Conservation (phyloP, 2,888 invertebrate genomes). For the Steinernema scapterisci region DNA sequence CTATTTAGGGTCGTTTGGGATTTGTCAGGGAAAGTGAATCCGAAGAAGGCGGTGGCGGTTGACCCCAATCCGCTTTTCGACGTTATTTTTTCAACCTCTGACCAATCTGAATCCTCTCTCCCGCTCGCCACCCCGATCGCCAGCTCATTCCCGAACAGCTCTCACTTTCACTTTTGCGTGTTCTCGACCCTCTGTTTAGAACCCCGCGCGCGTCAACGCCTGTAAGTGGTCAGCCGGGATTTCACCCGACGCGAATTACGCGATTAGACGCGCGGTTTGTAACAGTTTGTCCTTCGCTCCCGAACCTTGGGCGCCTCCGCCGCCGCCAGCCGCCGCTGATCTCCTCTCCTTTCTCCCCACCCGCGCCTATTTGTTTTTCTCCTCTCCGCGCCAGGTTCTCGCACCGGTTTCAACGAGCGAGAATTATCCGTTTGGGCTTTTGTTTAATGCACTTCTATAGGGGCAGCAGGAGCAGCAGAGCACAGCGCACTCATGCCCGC, state of each 20-base stretch:
- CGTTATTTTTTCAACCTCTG: slow-evolving; percentile 13
- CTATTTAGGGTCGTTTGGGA: background rate
- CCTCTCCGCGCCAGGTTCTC: background rate
- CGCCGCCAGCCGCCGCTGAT: no score
- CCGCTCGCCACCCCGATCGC: no score
- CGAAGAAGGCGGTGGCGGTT: slow-evolving; percentile 26
- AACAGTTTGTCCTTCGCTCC: background rate
- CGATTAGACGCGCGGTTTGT: slow-evolving; percentile 20
- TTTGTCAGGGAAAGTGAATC: slow-evolving; percentile 23
- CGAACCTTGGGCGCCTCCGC: no score
- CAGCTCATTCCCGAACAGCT: no score
- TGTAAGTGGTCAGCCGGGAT: no score
- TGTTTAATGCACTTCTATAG: slow-evolving; percentile 19
- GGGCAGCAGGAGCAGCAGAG: no score
- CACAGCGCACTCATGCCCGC: background rate
- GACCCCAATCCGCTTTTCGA: slow-evolving; percentile 29
- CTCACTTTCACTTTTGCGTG: background rate
- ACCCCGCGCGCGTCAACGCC: background rate
- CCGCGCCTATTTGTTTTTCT: slow-evolving; percentile 25
- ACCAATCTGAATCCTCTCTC: background rate
- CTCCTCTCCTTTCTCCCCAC: background rate
- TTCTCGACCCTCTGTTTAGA: background rate
- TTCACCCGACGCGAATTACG: slow-evolving; percentile 17
- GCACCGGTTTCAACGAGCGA: slow-evolving; percentile 4
- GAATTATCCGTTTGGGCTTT: slow-evolving; percentile 28